Base-by-base conservation (phyloP, 2,888 invertebrate species). In the Oithona nana region DNA sequence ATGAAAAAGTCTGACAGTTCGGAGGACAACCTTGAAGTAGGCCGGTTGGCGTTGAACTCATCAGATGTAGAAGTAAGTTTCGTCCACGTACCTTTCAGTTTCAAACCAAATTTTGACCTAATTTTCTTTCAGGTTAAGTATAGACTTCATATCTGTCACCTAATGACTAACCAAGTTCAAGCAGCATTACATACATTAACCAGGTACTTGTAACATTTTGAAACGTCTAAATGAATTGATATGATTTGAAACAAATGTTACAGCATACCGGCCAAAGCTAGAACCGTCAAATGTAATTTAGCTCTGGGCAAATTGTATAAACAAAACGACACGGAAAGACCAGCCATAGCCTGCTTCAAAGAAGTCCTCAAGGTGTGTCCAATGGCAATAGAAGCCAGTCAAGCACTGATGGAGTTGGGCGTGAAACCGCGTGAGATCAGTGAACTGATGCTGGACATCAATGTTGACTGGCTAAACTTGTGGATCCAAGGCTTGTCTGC, bases 351-450 rank as follows among this genome's bases (percentile, higher is more conserved):
- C 1, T 61, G 55, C 61, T 88, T 83, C 70, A 86, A 84, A 71
- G 87, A 87, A 74, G 85, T 87, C 11, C 70, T 88, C 57, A 78
- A 81, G 73, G 82, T 82, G 68, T 82, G 82, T 69, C 86, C 87
- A 0, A 74, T 86, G 70, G 83, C 86, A 0, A 68, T 88, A 64
- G 84, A 84, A 68, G 84, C 86, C 4, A 82, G 83, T 1, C 81
- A 83, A 70, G 81, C 82, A 63, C 74, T 88, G 26, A 72, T 88
- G 58, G 78, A 80, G 65, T 72, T 88, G 55, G 85, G 85, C 1
- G 78, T 82, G 20, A 80, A 83, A 72, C 84, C 83, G 20, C 77
- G 79, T 50, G 86, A 88, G 73, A 83, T 88, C 0, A 81, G 83
- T 69, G 79, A 83, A 1, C 73, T 86, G 58, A 81, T 85, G 67